These are phyloP conservation scores for Phoebastria nigripes DNA, from an alignment of 2,797 vertebrate species.

Conservation along the genomic window DNA sequence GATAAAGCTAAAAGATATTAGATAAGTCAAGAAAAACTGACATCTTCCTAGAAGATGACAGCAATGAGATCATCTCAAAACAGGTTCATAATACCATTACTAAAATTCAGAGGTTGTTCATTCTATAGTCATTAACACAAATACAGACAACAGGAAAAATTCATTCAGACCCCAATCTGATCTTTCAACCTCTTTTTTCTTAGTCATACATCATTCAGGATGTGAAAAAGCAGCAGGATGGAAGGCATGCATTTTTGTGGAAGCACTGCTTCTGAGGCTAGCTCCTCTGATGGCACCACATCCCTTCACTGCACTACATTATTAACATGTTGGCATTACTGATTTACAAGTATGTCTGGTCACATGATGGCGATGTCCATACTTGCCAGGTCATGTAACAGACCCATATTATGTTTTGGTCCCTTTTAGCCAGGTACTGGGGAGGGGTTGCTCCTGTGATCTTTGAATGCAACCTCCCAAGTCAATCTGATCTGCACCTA, in stretches of 20 bases:
- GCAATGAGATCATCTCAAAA: background rate
- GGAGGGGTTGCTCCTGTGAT: background rate
- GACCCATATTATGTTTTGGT: background rate
- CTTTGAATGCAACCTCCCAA: background rate
- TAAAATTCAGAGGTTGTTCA: background rate
- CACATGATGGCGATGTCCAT: rapidly evolving
- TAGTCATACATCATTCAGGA: background rate
- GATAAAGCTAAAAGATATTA: background rate
- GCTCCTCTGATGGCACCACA: background rate
- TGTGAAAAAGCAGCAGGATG: background rate
- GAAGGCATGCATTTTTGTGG: background rate
- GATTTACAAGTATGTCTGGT: background rate
- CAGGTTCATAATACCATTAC: background rate
- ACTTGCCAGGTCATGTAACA: background rate
- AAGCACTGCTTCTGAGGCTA: background rate
- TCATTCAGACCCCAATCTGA: background rate
- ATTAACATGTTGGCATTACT: background rate
- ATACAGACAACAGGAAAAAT: background rate
- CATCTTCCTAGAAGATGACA: background rate
- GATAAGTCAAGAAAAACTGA: background rate
- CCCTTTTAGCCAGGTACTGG: background rate
- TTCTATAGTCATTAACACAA: background rate
- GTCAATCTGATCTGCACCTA: background rate
- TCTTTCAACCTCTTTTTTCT: background rate
- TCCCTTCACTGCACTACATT: background rate